Base-by-base conservation (phyloP, 1,140 invertebrate genomes). In the Bombus affinis region DNA sequence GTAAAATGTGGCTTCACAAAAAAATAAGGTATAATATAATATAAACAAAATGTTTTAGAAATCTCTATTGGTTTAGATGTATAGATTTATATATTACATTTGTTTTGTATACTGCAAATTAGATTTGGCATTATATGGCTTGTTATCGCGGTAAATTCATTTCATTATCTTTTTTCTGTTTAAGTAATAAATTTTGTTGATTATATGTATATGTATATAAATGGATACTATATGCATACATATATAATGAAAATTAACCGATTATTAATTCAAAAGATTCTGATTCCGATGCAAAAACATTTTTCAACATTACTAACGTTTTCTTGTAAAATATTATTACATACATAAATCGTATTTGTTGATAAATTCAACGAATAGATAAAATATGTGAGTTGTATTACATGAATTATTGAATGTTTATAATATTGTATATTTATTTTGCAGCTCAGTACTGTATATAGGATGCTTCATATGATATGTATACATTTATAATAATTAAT, bases 351-450 rank as follows among this genome's bases (percentile, higher is more conserved):
- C 35, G 8, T 2, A 71, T n/a, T 5, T 39, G 3, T 42, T 15
- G 12, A n/a, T 39, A 71, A 22, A 71, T 15, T 42, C 12, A 37
- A 10, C 1, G 2, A 25, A 35, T 2, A 42, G 4, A n/a, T 39
- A 71, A 39, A n/a, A 71, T 42, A 15, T 42, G 5, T 4, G 12
- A 25, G 28, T 73, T 44, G 2, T 53, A 72, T 28, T 25, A 13
- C 32, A 28, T 32, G 12, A 39, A 72, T 35, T 59, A 22, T 53
- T 35, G 28, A 35, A 47, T 47, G 25, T 62, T n/a, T 53, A 2
- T 62, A 22, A 47, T 44, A 35, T 35, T 47, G 18, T 53, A 25
- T 81, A 82, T 74, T 65, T 75, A 75, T 82, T 75, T 66, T 35
- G 42, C 44, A 32, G 42, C 6, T 72, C 2, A 80, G 28, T 62